Evolutionary conservation across 2,113 vertebrate genomes (phyloP).

Genomic region (Megaleporinus macrocephalus): DNA sequence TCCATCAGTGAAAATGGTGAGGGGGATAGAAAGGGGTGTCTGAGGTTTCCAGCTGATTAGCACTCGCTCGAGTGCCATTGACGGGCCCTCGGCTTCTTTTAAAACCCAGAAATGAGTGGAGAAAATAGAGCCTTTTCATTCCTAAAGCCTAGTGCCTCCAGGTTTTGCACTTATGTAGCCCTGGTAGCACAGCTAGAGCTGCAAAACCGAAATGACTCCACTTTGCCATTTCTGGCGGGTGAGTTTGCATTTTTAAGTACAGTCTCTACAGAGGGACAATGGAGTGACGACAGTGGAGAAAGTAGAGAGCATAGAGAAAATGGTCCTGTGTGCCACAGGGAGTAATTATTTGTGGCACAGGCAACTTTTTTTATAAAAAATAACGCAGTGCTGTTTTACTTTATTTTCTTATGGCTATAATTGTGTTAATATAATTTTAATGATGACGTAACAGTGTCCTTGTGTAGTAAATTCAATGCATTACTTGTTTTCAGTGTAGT

Average conservation of each 20-base stretch:
- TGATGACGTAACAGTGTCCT: too few relatives aligned
- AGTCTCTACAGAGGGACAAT: background rate
- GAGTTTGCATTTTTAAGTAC: conserved; percentile 12
- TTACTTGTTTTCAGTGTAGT: too few relatives aligned
- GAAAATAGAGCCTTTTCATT: conserved; percentile 21
- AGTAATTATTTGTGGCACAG: background rate
- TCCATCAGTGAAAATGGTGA: conserved; percentile 7
- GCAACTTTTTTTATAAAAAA: background rate
- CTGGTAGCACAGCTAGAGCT: background rate
- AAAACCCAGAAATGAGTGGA: conserved; percentile 9
- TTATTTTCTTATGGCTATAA: too few relatives aligned
- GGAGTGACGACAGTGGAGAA: background rate
- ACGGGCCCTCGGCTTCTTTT: background rate
- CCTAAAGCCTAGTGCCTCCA: background rate
- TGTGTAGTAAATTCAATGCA: too few relatives aligned
- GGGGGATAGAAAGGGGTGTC: background rate
- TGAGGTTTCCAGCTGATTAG: conserved; percentile 26
- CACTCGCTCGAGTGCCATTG: background rate
- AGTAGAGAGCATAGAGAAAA: background rate
- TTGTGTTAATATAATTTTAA: too few relatives aligned
- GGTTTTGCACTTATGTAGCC: background rate
- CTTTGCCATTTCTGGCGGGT: background rate
- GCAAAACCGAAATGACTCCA: conserved; percentile 17
- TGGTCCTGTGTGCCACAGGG: background rate
- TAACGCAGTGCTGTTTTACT: too few relatives aligned